Percentiles rank a stretch among this genome's conserved stretches.
Evolutionary conservation across 2,888 invertebrate genomes (phyloP).

Genomic region (Drosophila anomalata): DNA sequence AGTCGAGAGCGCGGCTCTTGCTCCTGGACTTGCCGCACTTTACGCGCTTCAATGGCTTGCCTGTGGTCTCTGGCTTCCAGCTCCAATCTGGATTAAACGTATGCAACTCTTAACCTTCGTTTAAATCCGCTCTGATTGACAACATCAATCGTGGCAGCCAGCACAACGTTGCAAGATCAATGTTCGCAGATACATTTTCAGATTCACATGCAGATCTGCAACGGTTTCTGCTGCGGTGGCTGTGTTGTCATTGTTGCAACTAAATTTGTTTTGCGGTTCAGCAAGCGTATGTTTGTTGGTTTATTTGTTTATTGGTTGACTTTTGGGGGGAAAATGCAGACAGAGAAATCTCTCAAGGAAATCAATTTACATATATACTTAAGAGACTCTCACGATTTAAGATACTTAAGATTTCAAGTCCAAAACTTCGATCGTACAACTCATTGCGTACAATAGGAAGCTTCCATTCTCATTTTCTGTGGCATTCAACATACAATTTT

Average conservation of each 20-base stretch:
- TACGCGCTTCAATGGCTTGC: constrained; percentile 74
- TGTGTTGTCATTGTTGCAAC: constrained; percentile 54
- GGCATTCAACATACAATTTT: constrained; percentile 45
- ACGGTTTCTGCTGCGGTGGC: constrained; percentile 40
- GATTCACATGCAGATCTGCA: constrained; percentile 21
- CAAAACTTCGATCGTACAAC: not conserved
- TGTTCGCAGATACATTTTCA: constrained; percentile 33
- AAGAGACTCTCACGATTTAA: too few species aligned
- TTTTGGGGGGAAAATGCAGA: not conserved
- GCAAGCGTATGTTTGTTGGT: constrained; percentile 42
- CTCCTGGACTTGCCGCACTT: constrained; percentile 53
- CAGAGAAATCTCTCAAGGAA: not conserved
- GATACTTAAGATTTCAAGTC: not conserved
- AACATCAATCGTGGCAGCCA: constrained; percentile 67
- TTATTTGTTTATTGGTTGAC: constrained; percentile 3
- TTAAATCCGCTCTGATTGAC: constrained; percentile 76
- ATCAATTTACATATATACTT: not conserved
- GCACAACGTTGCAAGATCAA: constrained; percentile 45
- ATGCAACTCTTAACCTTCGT: constrained; percentile 79
- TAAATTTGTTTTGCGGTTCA: constrained; percentile 72
- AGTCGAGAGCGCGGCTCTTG: not conserved
- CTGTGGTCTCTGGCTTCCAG: constrained; percentile 36
- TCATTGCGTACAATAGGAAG: not conserved
- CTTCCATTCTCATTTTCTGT: constrained; percentile 30
- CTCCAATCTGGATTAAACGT: constrained; percentile 64